Evolutionary conservation across 64 coral and sea anemone genomes (phyloP).

Genomic region (Exaiptasia diaphana): DNA sequence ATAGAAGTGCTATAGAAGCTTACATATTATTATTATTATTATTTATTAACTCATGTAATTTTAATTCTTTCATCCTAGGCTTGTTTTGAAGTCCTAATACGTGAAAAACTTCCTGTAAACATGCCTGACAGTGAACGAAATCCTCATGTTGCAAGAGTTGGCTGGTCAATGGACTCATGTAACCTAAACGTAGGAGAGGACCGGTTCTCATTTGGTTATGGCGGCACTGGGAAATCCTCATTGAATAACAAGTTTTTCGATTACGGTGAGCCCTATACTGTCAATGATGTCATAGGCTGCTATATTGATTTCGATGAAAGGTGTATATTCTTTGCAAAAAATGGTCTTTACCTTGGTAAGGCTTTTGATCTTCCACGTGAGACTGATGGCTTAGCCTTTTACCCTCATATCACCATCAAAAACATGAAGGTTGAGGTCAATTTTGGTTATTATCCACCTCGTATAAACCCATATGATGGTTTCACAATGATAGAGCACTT

Average conservation of each 20-base stretch:
- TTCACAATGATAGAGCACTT: slow-evolving; percentile 62
- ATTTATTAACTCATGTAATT: too few species aligned
- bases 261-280: slow-evolving; percentile 75
- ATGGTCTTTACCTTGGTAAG: slow-evolving; percentile 73
- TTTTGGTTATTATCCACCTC: slow-evolving; percentile 60
- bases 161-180: slow-evolving; percentile 74
- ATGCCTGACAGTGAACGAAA: slow-evolving; percentile 77
- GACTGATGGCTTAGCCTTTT: slow-evolving; percentile 58
- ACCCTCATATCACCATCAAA: slow-evolving; percentile 85
- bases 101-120: slow-evolving; percentile 70
- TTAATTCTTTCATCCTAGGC: slow-evolving; percentile 39
- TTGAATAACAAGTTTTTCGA: slow-evolving; percentile 83
- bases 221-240: slow-evolving; percentile 77
- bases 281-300: slow-evolving; percentile 62
- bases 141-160: slow-evolving; percentile 81
- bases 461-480: slow-evolving; percentile 39
- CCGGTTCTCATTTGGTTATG: slow-evolving; percentile 81
- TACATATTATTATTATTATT: too few species aligned
- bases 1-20: too few species aligned
- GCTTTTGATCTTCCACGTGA: slow-evolving; percentile 73
- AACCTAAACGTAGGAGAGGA: slow-evolving; percentile 88
- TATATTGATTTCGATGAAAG: slow-evolving; percentile 67
- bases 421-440: slow-evolving; percentile 78
- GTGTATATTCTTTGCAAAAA: slow-evolving; percentile 70
- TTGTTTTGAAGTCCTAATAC: slow-evolving; percentile 75